Conservation (phyloP, 2,113 vertebrate species). For the Stegastes partitus region DNA sequence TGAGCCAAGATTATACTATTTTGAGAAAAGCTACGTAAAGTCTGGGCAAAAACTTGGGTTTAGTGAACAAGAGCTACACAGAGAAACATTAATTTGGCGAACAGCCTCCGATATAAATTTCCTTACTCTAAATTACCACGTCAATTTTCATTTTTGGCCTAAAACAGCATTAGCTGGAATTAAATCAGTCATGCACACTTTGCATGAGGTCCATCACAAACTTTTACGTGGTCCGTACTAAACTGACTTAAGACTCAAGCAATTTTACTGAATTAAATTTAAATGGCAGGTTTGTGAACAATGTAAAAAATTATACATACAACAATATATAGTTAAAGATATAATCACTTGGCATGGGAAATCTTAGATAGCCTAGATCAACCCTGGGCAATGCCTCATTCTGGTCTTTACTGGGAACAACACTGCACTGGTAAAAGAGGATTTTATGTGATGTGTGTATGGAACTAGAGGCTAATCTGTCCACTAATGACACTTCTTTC, state of each 20-base stretch:
- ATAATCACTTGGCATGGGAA: too few relatives aligned
- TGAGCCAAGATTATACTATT: constrained; percentile 7
- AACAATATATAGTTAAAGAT: too few relatives aligned
- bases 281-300: too few relatives aligned
- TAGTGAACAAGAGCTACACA: neutral
- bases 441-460: constrained; percentile 62
- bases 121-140: neutral
- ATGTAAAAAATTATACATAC: too few relatives aligned
- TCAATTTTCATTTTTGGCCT: neutral
- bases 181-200: neutral
- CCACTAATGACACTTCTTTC: constrained; percentile 66
- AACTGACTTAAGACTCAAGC: too few relatives aligned
- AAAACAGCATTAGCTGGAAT: neutral
- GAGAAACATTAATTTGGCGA: constrained; percentile 1
- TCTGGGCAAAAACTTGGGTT: neutral
- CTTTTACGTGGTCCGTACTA: too few relatives aligned
- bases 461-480: constrained; percentile 65
- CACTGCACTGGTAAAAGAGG: constrained; percentile 30
- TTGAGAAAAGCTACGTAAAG: constrained; percentile 27
- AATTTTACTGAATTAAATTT: too few relatives aligned
- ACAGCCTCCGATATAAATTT: neutral
- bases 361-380: too few relatives aligned
- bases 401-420: neutral
- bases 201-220: neutral
- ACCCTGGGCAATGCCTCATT: neutral